phyloP scores from a whole-genome alignment of 1,140 invertebrate genomes.

The Drosophila chauvacae region DNA sequence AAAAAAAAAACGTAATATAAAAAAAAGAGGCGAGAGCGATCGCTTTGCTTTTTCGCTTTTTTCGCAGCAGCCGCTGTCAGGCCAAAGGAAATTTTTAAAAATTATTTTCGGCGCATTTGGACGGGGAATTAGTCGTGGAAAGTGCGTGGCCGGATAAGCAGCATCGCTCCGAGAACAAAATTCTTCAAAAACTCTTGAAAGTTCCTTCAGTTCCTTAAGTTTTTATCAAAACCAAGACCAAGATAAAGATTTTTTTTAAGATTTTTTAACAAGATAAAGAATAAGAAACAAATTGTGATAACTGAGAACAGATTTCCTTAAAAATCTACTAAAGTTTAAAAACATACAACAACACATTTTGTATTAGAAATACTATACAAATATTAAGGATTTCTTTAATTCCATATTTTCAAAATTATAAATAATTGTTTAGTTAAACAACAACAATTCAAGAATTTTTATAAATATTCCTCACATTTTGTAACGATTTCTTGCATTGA shows the following conservation, averaged over 20 bases:
- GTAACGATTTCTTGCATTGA: neutral
- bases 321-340: neutral
- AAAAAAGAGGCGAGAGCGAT: conserved; percentile 65
- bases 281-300: neutral
- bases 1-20: conserved; percentile 7
- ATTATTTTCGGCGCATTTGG: conserved; percentile 44
- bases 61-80: conserved; percentile 50
- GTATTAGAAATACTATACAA: neutral
- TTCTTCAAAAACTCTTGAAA: conserved; percentile 1
- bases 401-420: neutral
- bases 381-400: neutral
- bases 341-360: too few relatives aligned
- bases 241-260: neutral
- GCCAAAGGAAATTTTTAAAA: conserved; percentile 53
- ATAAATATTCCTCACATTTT: neutral
- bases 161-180: conserved; percentile 35
- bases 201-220: neutral
- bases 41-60: conserved; percentile 62
- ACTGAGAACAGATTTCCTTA: neutral
- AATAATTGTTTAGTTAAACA: neutral
- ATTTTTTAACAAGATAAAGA: neutral
- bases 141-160: conserved; percentile 69
- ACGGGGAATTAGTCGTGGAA: conserved; percentile 68
- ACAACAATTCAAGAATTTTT: neutral
- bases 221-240: neutral